Conservation (phyloP, 2,797 vertebrate genomes). For the Poecilia wingei region DNA sequence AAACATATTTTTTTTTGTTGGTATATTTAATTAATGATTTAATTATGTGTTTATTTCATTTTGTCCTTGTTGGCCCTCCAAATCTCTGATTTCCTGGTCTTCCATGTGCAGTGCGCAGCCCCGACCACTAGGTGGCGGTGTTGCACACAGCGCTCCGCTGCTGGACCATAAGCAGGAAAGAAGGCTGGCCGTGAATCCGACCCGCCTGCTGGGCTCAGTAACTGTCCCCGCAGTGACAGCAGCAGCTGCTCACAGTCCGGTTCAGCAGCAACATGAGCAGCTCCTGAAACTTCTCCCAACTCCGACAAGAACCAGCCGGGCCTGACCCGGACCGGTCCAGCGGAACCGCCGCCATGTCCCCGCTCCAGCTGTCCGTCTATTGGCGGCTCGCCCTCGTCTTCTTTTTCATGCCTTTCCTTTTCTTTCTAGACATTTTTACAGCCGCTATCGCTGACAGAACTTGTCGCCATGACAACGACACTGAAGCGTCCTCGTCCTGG, state of each 20-base stretch:
- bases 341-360: constrained; percentile 30
- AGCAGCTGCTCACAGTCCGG: constrained; percentile 25
- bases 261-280: constrained; percentile 22
- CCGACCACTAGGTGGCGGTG: constrained; percentile 1
- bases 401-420: constrained; percentile 72
- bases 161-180: constrained; percentile 1
- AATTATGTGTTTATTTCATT: not conserved
- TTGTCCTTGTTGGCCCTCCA: not conserved
- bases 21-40: not conserved
- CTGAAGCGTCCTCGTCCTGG: fast-evolving
- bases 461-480: constrained; percentile 51
- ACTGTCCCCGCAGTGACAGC: constrained; percentile 20
- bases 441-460: constrained; percentile 9
- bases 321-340: not conserved
- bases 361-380: constrained; percentile 75
- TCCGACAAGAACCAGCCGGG: not conserved
- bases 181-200: constrained; percentile 12
- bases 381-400: constrained; percentile 73
- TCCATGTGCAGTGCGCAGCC: not conserved
- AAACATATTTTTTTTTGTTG: too few species aligned
- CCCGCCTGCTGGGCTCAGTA: constrained; percentile 1
- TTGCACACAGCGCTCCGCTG: not conserved
- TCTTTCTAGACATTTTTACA: constrained; percentile 77
- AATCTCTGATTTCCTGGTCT: not conserved
- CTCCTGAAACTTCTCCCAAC: not conserved